Evolutionary conservation across 2,113 vertebrate genomes (phyloP), one percentile per base, ranked within the genome.

Genomic region (Forbesichthys papilliferus): DNA sequence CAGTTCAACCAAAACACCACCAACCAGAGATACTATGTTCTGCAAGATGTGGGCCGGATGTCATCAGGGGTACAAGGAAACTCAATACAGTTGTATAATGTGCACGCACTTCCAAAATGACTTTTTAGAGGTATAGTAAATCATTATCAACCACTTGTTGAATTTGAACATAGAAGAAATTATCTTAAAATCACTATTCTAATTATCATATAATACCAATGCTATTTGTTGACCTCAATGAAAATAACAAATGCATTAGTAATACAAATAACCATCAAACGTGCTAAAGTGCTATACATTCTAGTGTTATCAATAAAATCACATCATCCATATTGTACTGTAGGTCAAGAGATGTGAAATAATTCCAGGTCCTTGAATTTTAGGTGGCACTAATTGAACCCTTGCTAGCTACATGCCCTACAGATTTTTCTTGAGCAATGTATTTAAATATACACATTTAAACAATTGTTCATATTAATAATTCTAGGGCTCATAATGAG

Each of bases 41-140:
- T 78, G 52, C 10, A 48, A 11, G 75, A 78, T n/a, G 76, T 79
- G 33, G 73, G 69, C 47, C 73, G 75, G 8, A 7, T 78, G 0
- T 1, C 0, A 4, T 0, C 0, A 54, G 60, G 18, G 79, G 79
- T 82, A 65, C 12, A 20, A 3, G 34, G 4, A 62, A 27, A 47
- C 14, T 9, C 20, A n/a, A 42, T 9, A 68, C 51, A 47, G 2
- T 27, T 27, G 27, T 27, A 27, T 27, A 27, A 27, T 27, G 27
- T 27, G 27, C 14, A 42, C 56, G 61, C 11, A 65, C 14, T 54
- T 12, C 11, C n/a, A 58, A 20, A 47, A 8, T 18, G 8, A 46
- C 6, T 42, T 8, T 42, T 42, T 6, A 46, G 8, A 61, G 8
- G 5, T n/a, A 1, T 4, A 13, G 16, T 16, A 20, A 5, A 20